Conservation (phyloP, 2,113 vertebrate species). For the Alces alces region DNA sequence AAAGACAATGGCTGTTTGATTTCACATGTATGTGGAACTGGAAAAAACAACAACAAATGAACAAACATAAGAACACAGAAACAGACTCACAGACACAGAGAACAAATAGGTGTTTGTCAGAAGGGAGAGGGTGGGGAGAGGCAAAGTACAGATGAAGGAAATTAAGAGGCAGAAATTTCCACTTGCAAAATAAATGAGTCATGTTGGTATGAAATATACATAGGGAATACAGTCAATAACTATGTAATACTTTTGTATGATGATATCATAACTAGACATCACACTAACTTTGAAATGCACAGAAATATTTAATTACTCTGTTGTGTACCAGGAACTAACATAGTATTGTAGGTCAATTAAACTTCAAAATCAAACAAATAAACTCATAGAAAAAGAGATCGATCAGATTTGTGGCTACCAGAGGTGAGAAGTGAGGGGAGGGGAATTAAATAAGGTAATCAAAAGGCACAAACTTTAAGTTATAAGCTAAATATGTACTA, state of each 20-base stretch:
- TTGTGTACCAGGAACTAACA: not conserved
- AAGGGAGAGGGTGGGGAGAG: not conserved
- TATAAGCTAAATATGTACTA: not conserved
- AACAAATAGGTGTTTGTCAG: not conserved
- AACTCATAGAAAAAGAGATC: not conserved
- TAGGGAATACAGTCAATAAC: not conserved
- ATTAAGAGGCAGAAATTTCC: not conserved
- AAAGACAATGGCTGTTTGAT: not conserved
- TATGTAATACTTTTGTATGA: not conserved
- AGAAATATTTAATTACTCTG: not conserved
- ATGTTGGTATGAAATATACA: not conserved
- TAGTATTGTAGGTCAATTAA: not conserved
- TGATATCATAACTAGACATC: not conserved
- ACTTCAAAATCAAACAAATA: not conserved
- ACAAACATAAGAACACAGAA: not conserved
- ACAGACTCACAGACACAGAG: not conserved
- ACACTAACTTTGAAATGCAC: not conserved
- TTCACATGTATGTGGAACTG: not conserved
- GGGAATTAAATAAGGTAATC: not conserved
- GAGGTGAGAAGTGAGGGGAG: not conserved
- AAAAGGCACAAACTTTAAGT: not conserved
- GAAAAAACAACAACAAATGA: not conserved
- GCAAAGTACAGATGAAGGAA: not conserved
- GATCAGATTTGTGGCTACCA: not conserved
- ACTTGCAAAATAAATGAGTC: not conserved